phyloP scores from a whole-genome alignment of 2,797 vertebrate genomes.

The Acrossocheilus wenchowensis region DNA sequence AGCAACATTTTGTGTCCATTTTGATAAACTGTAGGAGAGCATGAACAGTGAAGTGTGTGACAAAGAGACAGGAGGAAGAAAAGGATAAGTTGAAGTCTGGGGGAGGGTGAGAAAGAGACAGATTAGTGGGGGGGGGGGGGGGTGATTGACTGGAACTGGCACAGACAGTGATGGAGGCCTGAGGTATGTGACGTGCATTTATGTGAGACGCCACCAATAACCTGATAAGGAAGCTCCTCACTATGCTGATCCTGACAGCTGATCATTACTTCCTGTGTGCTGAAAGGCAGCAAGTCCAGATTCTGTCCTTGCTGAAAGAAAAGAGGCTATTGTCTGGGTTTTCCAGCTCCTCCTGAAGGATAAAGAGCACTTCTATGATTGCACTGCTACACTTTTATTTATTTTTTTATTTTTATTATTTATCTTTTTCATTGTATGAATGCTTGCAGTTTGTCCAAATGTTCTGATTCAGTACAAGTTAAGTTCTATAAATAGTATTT shows the following conservation, averaged over 20 bases:
- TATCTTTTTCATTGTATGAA: too few species aligned
- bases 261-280: background rate
- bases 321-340: background rate
- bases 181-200: background rate
- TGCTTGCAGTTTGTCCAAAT: too few species aligned
- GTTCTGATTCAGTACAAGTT: too few species aligned
- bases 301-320: background rate
- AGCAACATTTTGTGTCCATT: background rate
- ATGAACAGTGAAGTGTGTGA: background rate
- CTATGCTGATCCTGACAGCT: background rate
- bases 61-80: background rate
- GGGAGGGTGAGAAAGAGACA: background rate
- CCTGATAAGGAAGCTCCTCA: background rate
- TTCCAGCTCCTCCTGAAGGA: background rate
- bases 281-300: background rate
- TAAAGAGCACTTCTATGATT: background rate
- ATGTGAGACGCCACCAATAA: background rate
- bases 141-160: background rate
- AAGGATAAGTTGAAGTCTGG: background rate
- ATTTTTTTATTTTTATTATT: too few species aligned
- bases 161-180: background rate
- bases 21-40: background rate
- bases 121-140: background rate
- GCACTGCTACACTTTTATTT: background rate
- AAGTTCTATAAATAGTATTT: too few species aligned